Evolutionary conservation across 2,888 invertebrate species (phyloP), one percentile per base, ranked within the genome.

Genomic region (Acleris literana): DNA sequence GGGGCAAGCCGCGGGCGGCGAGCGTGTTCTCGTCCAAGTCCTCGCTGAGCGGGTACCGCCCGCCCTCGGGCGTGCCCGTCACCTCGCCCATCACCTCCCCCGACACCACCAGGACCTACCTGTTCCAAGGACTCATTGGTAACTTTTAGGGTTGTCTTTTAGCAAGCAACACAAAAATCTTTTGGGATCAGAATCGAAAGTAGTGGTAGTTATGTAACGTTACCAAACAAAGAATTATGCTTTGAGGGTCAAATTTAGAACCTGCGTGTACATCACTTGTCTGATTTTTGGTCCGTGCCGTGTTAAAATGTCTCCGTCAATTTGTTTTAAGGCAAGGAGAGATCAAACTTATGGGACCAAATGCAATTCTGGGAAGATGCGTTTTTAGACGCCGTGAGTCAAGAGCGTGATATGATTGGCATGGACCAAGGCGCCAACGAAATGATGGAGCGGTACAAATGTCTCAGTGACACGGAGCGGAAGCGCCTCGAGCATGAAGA

Each of bases 321-420:
- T 33, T 25, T 56, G 22, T 51, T 55, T 63, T 70, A 61, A 93
- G 93, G 95, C 44, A 97, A 97, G 86, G 97, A 97, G 71, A 90
- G 98, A 72, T 96, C 97, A 2, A 94, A 95, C 64, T 90, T 99
- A 39, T 99, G 99, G 99, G 99, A 99, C 88, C 98, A 99, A 93
- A 98, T 98, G 97, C 98, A 98, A 82, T 99, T 99, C 89, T 99
- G 99, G 99, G 99, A 99, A 85, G 99, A 99, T 84, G 97, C 98
- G 0, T 99, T 99, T 83, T 93, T 99, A 64, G 99, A 99, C 90
- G 99, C 99, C 0, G 99, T 99, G 1, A 95, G 96, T 52, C 99
- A 99, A 86, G 99, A 99, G 84, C 94, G 99, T 22, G 99, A 99
- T 82, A 98, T 99, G 95, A 97, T 99, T 74, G 99, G 99, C 63